phyloP scores from a whole-genome alignment of 1,140 invertebrate species.

The Drosophila kanapiae region DNA sequence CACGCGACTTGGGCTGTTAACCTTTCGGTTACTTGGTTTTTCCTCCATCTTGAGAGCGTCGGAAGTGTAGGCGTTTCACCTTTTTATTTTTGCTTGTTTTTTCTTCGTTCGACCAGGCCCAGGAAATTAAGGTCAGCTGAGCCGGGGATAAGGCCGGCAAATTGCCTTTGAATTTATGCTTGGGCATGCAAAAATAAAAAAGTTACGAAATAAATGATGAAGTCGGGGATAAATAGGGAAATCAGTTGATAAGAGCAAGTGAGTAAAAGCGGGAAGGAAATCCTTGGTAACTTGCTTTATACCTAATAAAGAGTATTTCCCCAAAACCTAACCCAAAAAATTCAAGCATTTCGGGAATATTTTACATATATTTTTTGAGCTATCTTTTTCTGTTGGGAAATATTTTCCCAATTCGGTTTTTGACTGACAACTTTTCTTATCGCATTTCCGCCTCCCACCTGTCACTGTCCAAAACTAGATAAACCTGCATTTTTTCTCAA shows the following conservation, averaged over 20 bases:
- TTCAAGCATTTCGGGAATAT: not conserved
- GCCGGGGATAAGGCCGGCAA: constrained; percentile 43
- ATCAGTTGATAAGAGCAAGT: constrained; percentile 32
- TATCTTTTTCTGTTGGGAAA: not conserved
- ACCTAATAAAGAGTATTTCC: not conserved
- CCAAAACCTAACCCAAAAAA: too few relatives aligned
- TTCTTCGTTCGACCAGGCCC: constrained; percentile 21
- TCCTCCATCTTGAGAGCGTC: not conserved
- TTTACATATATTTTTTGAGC: not conserved
- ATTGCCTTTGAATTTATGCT: constrained; percentile 59
- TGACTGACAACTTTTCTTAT: constrained; percentile 30
- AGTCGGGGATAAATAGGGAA: constrained; percentile 31
- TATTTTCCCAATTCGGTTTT: constrained; percentile 12
- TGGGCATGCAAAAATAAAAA: constrained; percentile 48
- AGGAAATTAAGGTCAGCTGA: constrained; percentile 50
- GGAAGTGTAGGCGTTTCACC: constrained; percentile 39
- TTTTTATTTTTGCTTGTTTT: constrained; percentile 14
- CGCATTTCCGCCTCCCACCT: constrained; percentile 23
- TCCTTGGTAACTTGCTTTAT: constrained; percentile 10
- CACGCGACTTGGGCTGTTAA: constrained; percentile 68
- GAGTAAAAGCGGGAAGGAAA: constrained; percentile 8
- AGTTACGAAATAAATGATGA: constrained; percentile 24
- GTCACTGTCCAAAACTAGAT: constrained; percentile 41
- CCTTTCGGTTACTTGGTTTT: constrained; percentile 62
- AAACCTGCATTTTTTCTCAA: constrained; percentile 6